These are phyloP conservation scores for Timema podura DNA, from an alignment of 2,888 invertebrate species.

Conservation along the genomic window DNA sequence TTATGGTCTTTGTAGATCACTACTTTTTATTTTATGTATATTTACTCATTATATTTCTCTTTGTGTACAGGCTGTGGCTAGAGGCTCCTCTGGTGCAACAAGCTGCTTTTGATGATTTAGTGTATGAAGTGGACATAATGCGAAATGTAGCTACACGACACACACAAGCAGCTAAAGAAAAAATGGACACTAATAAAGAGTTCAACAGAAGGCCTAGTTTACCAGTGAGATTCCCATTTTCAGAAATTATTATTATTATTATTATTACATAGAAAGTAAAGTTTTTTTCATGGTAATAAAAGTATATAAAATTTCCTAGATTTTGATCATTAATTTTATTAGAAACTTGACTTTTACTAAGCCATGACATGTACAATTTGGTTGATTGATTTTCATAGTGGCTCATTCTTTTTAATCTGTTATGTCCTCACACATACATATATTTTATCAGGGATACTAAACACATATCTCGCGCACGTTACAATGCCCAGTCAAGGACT, in stretches of 20 bases:
- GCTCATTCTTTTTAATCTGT: too few species aligned
- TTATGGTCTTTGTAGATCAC: neutral
- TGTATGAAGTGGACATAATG: slow-evolving; percentile 79
- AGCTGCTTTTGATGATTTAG: slow-evolving; percentile 77
- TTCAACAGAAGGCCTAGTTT: slow-evolving; percentile 41
- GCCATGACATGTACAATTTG: too few species aligned
- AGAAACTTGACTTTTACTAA: too few species aligned
- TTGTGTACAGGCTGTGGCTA: slow-evolving; percentile 50
- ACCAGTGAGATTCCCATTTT: slow-evolving; percentile 39
- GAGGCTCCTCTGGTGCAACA: slow-evolving; percentile 79
- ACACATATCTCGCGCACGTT: too few species aligned
- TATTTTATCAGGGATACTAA: too few species aligned
- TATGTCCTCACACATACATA: too few species aligned
- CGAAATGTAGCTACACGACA: slow-evolving; percentile 67
- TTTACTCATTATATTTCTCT: neutral
- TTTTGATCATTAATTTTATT: too few species aligned
- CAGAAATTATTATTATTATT: neutral
- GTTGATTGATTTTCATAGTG: too few species aligned
- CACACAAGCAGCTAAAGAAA: slow-evolving; percentile 38
- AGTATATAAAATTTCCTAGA: too few species aligned
- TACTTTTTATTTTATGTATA: neutral
- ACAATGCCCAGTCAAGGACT: too few species aligned
- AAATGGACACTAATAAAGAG: slow-evolving; percentile 32
- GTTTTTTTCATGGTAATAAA: too few species aligned
- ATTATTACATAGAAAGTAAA: too few species aligned